These are phyloP conservation scores for Merluccius polli DNA, from an alignment of 2,797 vertebrate genomes.

Conservation along the genomic window DNA sequence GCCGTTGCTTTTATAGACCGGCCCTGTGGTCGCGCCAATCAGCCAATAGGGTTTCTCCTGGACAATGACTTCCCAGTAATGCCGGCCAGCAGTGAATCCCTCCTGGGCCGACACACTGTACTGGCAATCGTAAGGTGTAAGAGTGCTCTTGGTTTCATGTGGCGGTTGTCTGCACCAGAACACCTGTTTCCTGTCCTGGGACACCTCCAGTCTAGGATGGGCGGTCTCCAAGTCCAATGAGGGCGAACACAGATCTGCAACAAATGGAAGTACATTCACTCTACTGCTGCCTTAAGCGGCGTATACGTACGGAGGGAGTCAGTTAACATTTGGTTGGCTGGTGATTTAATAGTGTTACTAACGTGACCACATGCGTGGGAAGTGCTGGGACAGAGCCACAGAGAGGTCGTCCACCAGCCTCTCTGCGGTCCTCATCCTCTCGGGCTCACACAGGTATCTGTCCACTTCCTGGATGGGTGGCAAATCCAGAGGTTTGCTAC, in stretches of 20 bases:
- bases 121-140: conserved; percentile 54
- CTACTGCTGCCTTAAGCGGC: neutral
- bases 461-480: conserved; percentile 51
- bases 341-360: conserved; percentile 34
- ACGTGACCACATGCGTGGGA: conserved; percentile 72
- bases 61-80: conserved; percentile 75
- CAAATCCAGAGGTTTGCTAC: conserved; percentile 59
- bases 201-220: conserved; percentile 68
- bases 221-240: conserved; percentile 64
- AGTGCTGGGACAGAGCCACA: conserved; percentile 63
- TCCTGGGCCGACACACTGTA: conserved; percentile 66
- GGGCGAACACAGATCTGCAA: conserved; percentile 64
- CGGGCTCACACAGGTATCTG: conserved; percentile 50
- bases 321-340: neutral
- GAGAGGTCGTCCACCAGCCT: conserved; percentile 67
- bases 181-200: conserved; percentile 63
- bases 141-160: conserved; percentile 21
- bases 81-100: conserved; percentile 52
- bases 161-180: conserved; percentile 59
- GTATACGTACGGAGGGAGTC: neutral
- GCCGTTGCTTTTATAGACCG: conserved; percentile 12
- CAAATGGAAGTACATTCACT: conserved; percentile 28
- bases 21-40: conserved; percentile 63
- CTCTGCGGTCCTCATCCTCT: conserved; percentile 67
- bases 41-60: conserved; percentile 77